These are phyloP conservation scores for Galeopsomyia nigrocyanea DNA, from an alignment of 2,888 invertebrate species.

Conservation along the genomic window DNA sequence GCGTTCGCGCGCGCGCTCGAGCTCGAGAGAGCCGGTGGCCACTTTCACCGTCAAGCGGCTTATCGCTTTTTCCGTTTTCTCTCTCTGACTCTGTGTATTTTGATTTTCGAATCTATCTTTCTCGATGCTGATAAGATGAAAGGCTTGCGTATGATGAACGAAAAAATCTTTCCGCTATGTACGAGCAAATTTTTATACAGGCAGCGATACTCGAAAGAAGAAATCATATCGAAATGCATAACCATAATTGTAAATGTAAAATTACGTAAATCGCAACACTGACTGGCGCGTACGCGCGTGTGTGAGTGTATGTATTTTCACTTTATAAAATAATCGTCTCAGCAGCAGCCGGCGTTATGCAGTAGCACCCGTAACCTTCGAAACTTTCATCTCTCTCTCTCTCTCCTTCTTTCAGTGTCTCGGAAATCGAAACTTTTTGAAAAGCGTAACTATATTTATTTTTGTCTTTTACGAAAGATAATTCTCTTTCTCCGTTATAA, in stretches of 20 bases:
- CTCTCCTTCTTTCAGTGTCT: slow-evolving; percentile 27
- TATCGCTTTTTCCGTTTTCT: slow-evolving; percentile 3
- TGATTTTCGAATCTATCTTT: no score
- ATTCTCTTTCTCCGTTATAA: slow-evolving; percentile 4
- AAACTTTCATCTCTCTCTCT: slow-evolving; percentile 1
- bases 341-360: slow-evolving; percentile 1
- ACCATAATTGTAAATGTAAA: not conserved
- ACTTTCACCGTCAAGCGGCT: slow-evolving; percentile 32
- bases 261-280: not conserved
- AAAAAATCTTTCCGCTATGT: no score
- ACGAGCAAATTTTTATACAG: no score
- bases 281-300: no score
- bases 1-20: slow-evolving; percentile 7
- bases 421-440: slow-evolving; percentile 42
- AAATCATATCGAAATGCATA: no score
- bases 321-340: slow-evolving; percentile 11
- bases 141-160: no score
- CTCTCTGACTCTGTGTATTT: no score
- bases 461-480: slow-evolving; percentile 7
- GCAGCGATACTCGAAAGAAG: no score
- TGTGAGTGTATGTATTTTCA: slow-evolving; percentile 14
- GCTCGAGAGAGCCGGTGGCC: not conserved
- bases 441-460: slow-evolving; percentile 20
- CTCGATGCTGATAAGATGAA: no score
- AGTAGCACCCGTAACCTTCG: slow-evolving; percentile 28